Evolutionary conservation across 2,113 vertebrate species (phyloP).

Genomic region (Lepisosteus osseus): DNA sequence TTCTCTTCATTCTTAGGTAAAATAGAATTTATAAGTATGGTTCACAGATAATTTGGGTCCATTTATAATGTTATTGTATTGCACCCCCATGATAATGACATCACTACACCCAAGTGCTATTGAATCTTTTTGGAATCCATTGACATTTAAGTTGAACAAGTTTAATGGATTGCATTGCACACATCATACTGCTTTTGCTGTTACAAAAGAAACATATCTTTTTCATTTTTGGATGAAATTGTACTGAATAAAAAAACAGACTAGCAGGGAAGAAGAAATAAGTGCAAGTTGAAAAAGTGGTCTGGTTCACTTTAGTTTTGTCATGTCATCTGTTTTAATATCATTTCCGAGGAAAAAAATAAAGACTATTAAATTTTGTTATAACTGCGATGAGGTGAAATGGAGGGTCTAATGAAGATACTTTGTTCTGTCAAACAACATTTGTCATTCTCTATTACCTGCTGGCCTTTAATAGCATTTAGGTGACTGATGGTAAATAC

Average conservation of each 20-base stretch:
- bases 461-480: conserved; percentile 23
- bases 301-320: conserved; percentile 9
- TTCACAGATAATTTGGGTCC: too few species aligned
- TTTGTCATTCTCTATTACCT: conserved; percentile 66
- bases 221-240: not conserved
- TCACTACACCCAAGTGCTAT: too few species aligned
- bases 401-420: conserved; percentile 46
- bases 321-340: not conserved
- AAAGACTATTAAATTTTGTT: conserved; percentile 26
- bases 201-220: not conserved
- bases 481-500: conserved; percentile 30
- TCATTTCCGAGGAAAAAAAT: conserved; percentile 12
- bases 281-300: not conserved
- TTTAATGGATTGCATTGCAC: too few species aligned
- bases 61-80: too few species aligned
- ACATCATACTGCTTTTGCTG: too few species aligned
- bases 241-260: not conserved
- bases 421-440: conserved; percentile 57
- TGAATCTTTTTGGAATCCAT: too few species aligned
- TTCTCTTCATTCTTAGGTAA: too few species aligned
- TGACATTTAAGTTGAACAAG: too few species aligned
- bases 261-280: not conserved
- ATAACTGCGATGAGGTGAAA: conserved; percentile 25
- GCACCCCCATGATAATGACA: too few species aligned
- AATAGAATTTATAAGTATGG: too few species aligned